Base-by-base conservation (phyloP, 2,797 vertebrate species). In the Phataginus tricuspis region DNA sequence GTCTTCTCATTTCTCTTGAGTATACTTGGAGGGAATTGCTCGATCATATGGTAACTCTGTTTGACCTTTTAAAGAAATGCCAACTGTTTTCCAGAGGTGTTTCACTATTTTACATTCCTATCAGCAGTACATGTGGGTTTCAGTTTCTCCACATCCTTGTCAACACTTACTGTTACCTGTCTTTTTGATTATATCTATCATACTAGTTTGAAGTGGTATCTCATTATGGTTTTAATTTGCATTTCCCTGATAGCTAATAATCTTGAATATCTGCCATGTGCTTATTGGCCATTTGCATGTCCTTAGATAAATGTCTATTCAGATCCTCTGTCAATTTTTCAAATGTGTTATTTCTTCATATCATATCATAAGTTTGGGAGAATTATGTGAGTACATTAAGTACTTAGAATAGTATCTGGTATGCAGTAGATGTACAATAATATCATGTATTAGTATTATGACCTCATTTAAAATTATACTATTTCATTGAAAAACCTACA, bases 381-480 rank as follows among this genome's bases (percentile, higher is more conserved):
- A 95, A 86, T 96, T 94, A 72, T 82, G 25, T 57, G 69, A 85
- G 12, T 71, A 55, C 45, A 91, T 83, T 94, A 95, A 92, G 10
- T 96, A 64, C 71, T 93, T 91, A 95, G 83, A 91, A 90, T 74
- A 79, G 13, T 85, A 27, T 71, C 13, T 91, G 34, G 39, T 90
- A 77, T 77, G 53, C 1, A 92, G 79, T 66, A 42, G 19, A 72
- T 91, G 51, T 69, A 45, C 25, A 95, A 45, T 86, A 86, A 95
- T 97, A 96, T 80, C 92, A 87, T 91, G 37, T 79, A 77, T 64
- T 85, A 93, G 72, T 91, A 95, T 86, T 91, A 94, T 88, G 90
- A 86, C 68, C 19, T 86, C 90, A 88, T 85, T 98, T 97, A 89
- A 95, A 97, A 94, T 79, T 89, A 75, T 87, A 42, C 21, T 79